Base-by-base conservation (phyloP, 2,888 invertebrate genomes). In the Clunio marinus region DNA sequence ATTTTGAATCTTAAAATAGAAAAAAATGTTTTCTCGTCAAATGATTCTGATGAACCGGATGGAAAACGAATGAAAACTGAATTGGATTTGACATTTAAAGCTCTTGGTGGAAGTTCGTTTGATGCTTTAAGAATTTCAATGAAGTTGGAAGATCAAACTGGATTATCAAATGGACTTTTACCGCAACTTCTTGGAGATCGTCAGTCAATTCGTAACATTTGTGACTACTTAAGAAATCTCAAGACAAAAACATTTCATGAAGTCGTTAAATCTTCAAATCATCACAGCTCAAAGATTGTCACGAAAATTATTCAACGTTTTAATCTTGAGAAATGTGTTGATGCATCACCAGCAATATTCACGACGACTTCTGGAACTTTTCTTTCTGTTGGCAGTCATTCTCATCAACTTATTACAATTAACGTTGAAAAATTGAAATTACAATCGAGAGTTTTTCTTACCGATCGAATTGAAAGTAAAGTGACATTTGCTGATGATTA, bases 311-410 rank as follows among this genome's bases (percentile, higher is more conserved):
- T 66, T 46, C 7, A 28, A 8, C 35, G 20, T 5, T 83, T 81
- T 75, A 78, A 89, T 76, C 83, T 88, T 63, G 81, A 83, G 45
- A 93, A 92, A 78, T 94, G 94, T 80, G 85, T 94, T 8, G 93
- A 94, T 81, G 87, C 90, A 7, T 84, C 90, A 13, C 89, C 91
- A 20, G 79, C 83, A 22, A 72, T 85, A 63, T 82, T 83, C 72
- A 77, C 75, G 72, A 74, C 69, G 62, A 75, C 75, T 63, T 73
- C 72, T 13, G 73, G 75, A 32, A 73, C 73, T 4, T 78, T 78
- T 68, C 79, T 83, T 2, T 81, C 83, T 37, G 83, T 87, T 70
- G 89, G 88, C 4, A 86, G 88, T 60, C 94, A 93, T 78, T 89
- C 93, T 0, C 87, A 89, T 57, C 80, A 82, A 71, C 81, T 93